phyloP scores from a whole-genome alignment of 2,888 invertebrate genomes.

The Meiosimyza platycephala region DNA sequence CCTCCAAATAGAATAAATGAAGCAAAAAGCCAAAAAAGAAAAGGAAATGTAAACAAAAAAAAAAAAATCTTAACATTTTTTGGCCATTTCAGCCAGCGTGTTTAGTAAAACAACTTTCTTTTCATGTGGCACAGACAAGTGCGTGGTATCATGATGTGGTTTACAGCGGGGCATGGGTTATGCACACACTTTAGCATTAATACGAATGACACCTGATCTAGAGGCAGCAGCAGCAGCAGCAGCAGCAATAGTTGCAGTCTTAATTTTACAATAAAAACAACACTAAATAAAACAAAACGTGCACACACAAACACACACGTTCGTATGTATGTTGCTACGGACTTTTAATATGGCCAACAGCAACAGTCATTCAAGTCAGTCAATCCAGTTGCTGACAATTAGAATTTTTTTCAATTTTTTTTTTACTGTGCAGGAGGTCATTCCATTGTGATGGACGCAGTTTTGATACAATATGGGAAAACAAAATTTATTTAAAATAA shows the following conservation, averaged over 20 bases:
- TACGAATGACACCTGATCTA: constrained; percentile 29
- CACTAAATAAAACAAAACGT: background rate
- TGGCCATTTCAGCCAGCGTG: background rate
- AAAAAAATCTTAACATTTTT: constrained; percentile 4
- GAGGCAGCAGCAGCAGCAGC: constrained; percentile 5
- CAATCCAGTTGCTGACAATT: constrained; percentile 23
- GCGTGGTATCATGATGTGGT: background rate
- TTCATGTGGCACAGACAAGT: constrained; percentile 20
- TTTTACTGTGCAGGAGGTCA: background rate
- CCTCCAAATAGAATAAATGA: background rate
- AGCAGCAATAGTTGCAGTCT: background rate
- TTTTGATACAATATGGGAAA: too few relatives aligned
- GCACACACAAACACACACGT: background rate
- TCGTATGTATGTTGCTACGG: too few relatives aligned
- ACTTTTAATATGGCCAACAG: background rate
- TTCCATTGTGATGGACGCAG: too few relatives aligned
- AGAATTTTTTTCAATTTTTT: constrained; percentile 20
- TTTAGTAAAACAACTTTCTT: constrained; percentile 25
- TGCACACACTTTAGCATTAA: constrained; percentile 13
- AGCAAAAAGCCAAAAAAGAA: background rate
- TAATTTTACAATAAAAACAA: constrained; percentile 1
- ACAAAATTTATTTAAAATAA: too few relatives aligned
- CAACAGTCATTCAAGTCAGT: constrained; percentile 15
- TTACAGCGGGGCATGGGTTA: too few relatives aligned
- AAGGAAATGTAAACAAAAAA: background rate